These are phyloP conservation scores for Ptychadena robeensis DNA, from an alignment of 2,797 vertebrate species.

Conservation along the genomic window DNA sequence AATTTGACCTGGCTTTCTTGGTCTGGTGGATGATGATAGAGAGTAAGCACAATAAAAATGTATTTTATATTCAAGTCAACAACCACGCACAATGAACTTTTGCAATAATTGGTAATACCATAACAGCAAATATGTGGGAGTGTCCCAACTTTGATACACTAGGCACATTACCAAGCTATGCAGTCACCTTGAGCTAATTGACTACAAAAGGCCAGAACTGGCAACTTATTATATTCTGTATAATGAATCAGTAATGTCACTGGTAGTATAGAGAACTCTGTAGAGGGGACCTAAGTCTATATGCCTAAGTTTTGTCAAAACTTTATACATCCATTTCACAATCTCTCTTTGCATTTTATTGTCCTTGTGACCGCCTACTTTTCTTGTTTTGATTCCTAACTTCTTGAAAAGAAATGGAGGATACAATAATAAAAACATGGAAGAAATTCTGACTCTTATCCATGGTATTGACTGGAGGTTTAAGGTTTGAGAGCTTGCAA, in stretches of 20 bases:
- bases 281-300: too few species aligned
- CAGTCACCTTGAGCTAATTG: background rate
- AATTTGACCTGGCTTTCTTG: background rate
- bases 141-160: background rate
- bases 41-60: background rate
- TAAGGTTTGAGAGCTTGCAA: too few species aligned
- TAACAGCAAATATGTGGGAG: background rate
- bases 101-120: background rate
- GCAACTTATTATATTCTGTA: background rate
- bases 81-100: background rate
- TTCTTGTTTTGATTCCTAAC: too few species aligned
- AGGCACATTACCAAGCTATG: background rate
- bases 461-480: too few species aligned
- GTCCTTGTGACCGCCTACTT: too few species aligned
- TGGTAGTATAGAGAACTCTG: too few species aligned
- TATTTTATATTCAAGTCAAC: background rate
- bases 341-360: too few species aligned
- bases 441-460: too few species aligned
- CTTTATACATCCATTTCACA: too few species aligned
- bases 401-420: too few species aligned
- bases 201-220: background rate
- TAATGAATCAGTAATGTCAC: background rate
- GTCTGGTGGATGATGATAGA: background rate
- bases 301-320: too few species aligned
- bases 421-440: too few species aligned